A percentile compares a stretch with the other conserved stretches of the same genome.
Evolutionary conservation across 2,797 vertebrate genomes (phyloP).

Genomic region (Varecia variegata): DNA sequence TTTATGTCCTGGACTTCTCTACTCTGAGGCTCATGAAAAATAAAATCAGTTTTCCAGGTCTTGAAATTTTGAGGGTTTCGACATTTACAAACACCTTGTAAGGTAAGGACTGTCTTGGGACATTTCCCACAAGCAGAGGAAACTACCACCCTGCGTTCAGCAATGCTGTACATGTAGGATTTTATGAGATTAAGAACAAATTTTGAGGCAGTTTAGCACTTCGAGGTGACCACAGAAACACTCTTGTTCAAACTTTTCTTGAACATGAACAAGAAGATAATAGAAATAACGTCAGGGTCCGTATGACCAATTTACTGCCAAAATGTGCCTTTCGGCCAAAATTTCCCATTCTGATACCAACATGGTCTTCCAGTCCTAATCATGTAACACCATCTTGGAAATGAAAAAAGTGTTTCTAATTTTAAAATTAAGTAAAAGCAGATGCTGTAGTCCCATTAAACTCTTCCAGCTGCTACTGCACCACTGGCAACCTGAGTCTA

Average conservation of each 20-base stretch:
- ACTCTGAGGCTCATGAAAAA: constrained; percentile 51
- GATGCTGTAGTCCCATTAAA: constrained; percentile 80
- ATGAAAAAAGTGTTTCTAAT: constrained; percentile 78
- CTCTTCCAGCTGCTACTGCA: constrained; percentile 84
- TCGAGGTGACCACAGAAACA: constrained; percentile 65
- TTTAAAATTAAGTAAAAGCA: constrained; percentile 82
- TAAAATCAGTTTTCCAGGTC: constrained; percentile 33
- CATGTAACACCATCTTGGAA: constrained; percentile 67
- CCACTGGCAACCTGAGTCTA: constrained; percentile 78
- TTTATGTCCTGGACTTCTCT: constrained; percentile 53
- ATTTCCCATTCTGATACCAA: constrained; percentile 58
- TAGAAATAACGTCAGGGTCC: background rate
- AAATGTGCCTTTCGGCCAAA: constrained; percentile 47
- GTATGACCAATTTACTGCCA: background rate
- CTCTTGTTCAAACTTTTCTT: constrained; percentile 57
- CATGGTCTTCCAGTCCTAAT: constrained; percentile 56
- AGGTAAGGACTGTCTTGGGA: constrained; percentile 48
- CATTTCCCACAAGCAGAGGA: constrained; percentile 57
- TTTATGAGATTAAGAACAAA: constrained; percentile 75
- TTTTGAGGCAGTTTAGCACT: constrained; percentile 72
- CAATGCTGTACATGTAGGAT: constrained; percentile 38
- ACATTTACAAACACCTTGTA: constrained; percentile 73
- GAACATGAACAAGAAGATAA: constrained; percentile 12
- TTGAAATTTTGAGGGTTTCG: constrained; percentile 9
- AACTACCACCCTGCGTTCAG: background rate